Evolutionary conservation across 2,888 invertebrate genomes (phyloP), one percentile per base, ranked within the genome.

Genomic region (Diarsia rubi): DNA sequence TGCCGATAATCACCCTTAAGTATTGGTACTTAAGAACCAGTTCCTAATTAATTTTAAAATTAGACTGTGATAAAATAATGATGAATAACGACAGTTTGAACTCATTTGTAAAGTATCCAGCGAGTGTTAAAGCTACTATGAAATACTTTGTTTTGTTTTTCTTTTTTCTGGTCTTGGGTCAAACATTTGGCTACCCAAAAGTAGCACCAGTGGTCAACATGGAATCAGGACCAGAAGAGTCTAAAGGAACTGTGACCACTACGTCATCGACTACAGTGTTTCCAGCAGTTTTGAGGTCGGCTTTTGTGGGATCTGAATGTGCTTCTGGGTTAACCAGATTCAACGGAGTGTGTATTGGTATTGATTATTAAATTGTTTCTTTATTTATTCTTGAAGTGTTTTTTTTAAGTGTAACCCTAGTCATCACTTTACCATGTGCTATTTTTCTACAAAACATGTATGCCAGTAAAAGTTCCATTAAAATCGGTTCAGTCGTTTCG

Each of bases 271-370:
- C 73, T 11, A 11, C 24, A 31, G 19, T 0, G 9, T 21, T 9
- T 12, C 37, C 19, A 2, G 19, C 21, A 11, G 31, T 57, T 14
- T 24, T 47, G 19, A 60, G 64, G 11, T 63, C 82, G 0, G 81
- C 72, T 0, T 78, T 81, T 8, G 72, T 31, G 8, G 82, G 81
- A 19, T 60, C 72, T 2, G 69, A 67, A 0, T 82, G 82, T 31
- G 49, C 67, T 12, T n/a, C 69, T 11, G 81, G 81, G 4, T 65
- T 70, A 16, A 60, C 27, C 0, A 75, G 14, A 68, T 81, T 82
- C 21, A 81, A 78, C 3, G 81, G 78, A 67, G 59, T 81, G 19
- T 82, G 82, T 74, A 3, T 82, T 49, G 70, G 14, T 45, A 64
- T 59, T 45, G 81, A 82, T 72, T 78, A 80, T 63, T 69, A 73